Base-by-base conservation (phyloP, 2,888 invertebrate genomes). In the Eudemis profundana region DNA sequence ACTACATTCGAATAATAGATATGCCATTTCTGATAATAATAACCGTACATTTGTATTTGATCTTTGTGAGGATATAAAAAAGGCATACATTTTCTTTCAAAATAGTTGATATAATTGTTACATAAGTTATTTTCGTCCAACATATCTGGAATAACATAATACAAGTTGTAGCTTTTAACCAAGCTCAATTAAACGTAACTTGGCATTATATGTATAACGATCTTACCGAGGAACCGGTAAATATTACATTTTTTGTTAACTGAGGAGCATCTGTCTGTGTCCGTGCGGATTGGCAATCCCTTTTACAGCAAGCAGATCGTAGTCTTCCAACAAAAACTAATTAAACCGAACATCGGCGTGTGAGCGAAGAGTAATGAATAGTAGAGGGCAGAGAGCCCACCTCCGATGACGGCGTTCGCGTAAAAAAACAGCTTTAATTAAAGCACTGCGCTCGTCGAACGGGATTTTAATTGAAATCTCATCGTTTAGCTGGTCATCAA, bases 301-400 rank as follows among this genome's bases (percentile, higher is more conserved):
- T 81, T 79, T 69, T 75, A 75, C 78, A 78, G 70, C 68, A 68
- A 76, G 69, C 71, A 75, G 74, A 78, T 82, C 74, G 82, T 76
- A 74, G 75, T 77, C 74, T 75, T 81, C 76, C 75, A 82, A 86
- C 85, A 83, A 86, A 88, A 88, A 87, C 83, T 87, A 89, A 89
- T 90, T 87, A 88, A 87, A 85, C 74, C 79, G 82, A 87, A 87
- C 88, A 86, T 84, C 77, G 86, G 81, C 80, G 82, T 85, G 82
- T 87, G 83, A 78, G 79, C 71, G 72, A 78, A 76, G 76, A 82
- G 84, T 85, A 89, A 89, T 87, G 83, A 88, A 88, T 87, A 83
- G 80, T 79, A 69, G 79, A 77, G 77, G 73, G 69, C 70, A 72
- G 74, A 75, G 68, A 76, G 69, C 71, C 73, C 67, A 71, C 67